phyloP scores from a whole-genome alignment of 2,797 vertebrate genomes.

The Allobates femoralis region DNA sequence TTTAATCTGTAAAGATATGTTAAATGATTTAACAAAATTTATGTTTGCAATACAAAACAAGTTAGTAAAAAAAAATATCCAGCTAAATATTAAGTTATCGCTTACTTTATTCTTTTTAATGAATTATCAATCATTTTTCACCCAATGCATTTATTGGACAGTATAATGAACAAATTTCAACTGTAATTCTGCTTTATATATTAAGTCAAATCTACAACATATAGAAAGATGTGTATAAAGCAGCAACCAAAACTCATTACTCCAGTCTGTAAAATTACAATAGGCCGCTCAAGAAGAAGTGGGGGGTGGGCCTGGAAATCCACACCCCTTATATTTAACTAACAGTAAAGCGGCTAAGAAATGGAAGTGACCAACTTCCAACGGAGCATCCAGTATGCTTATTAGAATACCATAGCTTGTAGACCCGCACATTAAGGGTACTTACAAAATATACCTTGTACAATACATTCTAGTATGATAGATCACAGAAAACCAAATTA shows the following conservation, averaged over 20 bases:
- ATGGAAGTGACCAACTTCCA: background rate
- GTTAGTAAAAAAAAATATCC: background rate
- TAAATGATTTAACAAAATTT: background rate
- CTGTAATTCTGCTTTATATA: background rate
- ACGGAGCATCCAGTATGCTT: background rate
- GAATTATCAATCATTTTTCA: background rate
- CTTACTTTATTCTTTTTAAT: background rate
- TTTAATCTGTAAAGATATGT: background rate
- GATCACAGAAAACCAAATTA: background rate
- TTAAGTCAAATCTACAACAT: background rate
- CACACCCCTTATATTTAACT: background rate
- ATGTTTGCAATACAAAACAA: background rate
- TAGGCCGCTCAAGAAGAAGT: background rate
- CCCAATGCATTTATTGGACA: background rate
- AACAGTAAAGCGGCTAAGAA: slow-evolving; percentile 32
- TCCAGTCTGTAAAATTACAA: background rate
- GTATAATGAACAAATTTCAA: background rate
- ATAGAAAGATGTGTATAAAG: background rate
- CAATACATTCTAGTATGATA: background rate
- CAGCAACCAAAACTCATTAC: background rate
- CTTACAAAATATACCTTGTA: background rate
- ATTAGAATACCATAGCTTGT: background rate
- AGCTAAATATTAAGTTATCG: background rate
- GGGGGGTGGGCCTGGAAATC: background rate
- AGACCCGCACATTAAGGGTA: background rate